These are phyloP conservation scores for Agonum fuliginosum DNA, from an alignment of 2,888 invertebrate genomes.

Conservation along the genomic window DNA sequence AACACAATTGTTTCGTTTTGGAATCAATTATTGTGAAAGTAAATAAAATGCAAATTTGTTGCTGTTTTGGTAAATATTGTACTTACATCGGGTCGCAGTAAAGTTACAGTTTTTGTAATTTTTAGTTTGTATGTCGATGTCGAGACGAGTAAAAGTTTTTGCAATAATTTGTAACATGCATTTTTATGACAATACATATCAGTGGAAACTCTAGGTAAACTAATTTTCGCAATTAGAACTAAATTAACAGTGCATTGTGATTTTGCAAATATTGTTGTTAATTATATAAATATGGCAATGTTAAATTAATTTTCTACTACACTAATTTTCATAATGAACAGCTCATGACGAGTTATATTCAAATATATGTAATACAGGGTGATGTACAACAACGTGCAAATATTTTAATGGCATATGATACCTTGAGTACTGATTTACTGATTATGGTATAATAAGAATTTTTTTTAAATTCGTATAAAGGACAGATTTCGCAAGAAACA, in stretches of 20 bases:
- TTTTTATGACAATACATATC: background rate
- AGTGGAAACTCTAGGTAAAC: background rate
- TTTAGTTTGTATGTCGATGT: background rate
- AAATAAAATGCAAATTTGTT: background rate
- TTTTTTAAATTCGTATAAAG: no score
- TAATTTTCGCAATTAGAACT: background rate
- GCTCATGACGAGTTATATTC: constrained; percentile 1
- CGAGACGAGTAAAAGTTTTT: background rate
- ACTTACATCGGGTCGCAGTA: background rate
- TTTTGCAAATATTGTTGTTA: constrained; percentile 21
- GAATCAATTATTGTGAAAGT: background rate
- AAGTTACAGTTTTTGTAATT: background rate
- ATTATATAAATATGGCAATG: constrained; percentile 18
- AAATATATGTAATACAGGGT: no score
- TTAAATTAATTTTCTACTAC: constrained; percentile 25
- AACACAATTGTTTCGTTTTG: background rate
- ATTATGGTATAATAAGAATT: no score
- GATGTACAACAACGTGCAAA: no score
- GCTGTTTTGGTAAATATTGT: background rate
- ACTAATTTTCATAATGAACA: background rate
- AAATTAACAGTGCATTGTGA: constrained; percentile 22
- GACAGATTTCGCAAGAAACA: no score
- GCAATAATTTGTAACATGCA: no score
- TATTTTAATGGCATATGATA: no score
- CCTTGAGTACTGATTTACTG: no score